phyloP scores from a whole-genome alignment of 2,797 vertebrate genomes.

The Tympanoctomys barrerae region DNA sequence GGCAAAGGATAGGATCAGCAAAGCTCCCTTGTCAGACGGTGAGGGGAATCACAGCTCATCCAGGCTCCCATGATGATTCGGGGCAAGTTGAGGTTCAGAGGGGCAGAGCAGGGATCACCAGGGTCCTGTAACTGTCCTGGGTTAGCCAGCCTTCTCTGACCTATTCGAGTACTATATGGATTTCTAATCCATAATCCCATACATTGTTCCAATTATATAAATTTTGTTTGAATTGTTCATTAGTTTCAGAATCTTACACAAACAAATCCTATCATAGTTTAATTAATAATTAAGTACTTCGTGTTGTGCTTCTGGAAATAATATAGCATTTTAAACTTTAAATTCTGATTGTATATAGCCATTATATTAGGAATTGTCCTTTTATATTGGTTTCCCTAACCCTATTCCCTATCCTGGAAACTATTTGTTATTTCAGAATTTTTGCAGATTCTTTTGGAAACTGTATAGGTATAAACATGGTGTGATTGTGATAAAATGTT shows the following conservation, averaged over 20 bases:
- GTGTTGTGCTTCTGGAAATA: background rate
- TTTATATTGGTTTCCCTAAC: background rate
- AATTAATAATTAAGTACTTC: background rate
- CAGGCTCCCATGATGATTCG: too few species aligned
- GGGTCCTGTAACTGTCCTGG: too few species aligned
- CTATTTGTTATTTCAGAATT: background rate
- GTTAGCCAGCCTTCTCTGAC: too few species aligned
- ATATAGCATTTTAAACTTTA: constrained; percentile 20
- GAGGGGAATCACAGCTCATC: too few species aligned
- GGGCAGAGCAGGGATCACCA: too few species aligned
- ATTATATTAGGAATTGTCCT: background rate
- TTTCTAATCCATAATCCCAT: background rate
- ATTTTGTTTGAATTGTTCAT: background rate
- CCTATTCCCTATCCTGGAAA: background rate
- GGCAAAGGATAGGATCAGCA: too few species aligned
- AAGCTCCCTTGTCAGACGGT: too few species aligned
- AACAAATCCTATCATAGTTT: background rate
- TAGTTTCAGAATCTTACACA: background rate
- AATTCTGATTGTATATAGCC: background rate
- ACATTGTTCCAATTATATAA: background rate
- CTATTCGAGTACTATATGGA: background rate
- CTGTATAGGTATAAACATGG: background rate
- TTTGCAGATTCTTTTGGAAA: background rate
- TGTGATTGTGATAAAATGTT: background rate
- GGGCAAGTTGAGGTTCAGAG: too few species aligned